Conservation (phyloP, 2,797 vertebrate species). For the Lophius americanus region DNA sequence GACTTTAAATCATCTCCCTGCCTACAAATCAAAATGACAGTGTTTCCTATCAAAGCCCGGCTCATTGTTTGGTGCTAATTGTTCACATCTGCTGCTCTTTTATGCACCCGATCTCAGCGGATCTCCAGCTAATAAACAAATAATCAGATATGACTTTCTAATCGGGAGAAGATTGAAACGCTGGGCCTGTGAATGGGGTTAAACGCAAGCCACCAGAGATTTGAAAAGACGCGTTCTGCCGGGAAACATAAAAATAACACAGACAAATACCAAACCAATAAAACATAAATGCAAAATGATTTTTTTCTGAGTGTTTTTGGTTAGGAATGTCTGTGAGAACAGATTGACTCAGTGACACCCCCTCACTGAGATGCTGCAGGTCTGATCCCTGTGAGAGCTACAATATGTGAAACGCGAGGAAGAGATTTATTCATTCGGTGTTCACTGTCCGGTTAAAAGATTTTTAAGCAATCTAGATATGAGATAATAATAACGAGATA, state of each 20-base stretch:
- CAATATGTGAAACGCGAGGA: not conserved
- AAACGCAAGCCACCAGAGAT: constrained; percentile 58
- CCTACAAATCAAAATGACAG: constrained; percentile 41
- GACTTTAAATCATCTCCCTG: constrained; percentile 22
- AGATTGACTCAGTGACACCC: not conserved
- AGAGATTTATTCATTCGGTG: not conserved
- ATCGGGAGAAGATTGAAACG: constrained; percentile 58
- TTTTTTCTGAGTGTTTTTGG: constrained; percentile 23
- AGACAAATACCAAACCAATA: constrained; percentile 24
- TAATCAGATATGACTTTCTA: constrained; percentile 60
- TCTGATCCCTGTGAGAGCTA: constrained; percentile 23
- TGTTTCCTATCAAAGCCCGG: constrained; percentile 58
- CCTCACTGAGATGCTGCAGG: constrained; percentile 8
- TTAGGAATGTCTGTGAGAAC: constrained; percentile 30
- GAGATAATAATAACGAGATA: not conserved
- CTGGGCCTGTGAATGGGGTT: constrained; percentile 36
- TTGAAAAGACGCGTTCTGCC: constrained; percentile 42
- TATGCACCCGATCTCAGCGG: constrained; percentile 28
- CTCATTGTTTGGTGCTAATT: constrained; percentile 69
- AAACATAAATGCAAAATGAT: not conserved
- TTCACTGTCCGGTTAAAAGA: not conserved
- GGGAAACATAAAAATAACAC: constrained; percentile 30
- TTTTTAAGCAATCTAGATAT: not conserved
- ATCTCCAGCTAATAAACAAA: constrained; percentile 68
- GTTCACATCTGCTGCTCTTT: constrained; percentile 67